A percentile compares a stretch with the other conserved stretches of the same genome.
phyloP scores from a whole-genome alignment of 1,140 invertebrate genomes.

The Drosophila miranda region DNA sequence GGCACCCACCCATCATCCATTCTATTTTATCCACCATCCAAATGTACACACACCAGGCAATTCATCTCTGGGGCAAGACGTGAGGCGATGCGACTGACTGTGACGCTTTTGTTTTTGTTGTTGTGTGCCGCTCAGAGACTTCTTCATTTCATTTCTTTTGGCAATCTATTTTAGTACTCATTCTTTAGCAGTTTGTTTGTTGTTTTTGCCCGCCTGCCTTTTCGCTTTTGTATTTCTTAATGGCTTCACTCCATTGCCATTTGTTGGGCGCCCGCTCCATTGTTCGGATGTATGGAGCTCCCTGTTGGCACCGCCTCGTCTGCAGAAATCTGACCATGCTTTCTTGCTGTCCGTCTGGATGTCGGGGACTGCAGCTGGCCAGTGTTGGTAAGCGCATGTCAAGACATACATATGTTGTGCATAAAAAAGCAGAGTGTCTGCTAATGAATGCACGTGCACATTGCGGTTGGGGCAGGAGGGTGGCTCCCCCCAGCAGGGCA shows the following conservation, averaged over 20 bases:
- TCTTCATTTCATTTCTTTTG: slow-evolving; percentile 44
- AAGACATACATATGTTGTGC: slow-evolving; percentile 69
- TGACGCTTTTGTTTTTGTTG: slow-evolving; percentile 50
- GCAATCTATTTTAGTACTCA: slow-evolving; percentile 58
- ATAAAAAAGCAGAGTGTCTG: slow-evolving; percentile 64
- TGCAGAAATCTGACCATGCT: background rate
- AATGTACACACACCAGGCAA: slow-evolving; percentile 10
- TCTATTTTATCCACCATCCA: no score
- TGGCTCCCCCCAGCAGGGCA: slow-evolving; percentile 23
- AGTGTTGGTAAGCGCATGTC: slow-evolving; percentile 64
- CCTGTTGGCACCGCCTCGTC: no score
- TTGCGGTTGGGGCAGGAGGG: slow-evolving; percentile 11
- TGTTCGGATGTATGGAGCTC: slow-evolving; percentile 47
- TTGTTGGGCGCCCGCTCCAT: slow-evolving; percentile 54
- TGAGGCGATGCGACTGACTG: slow-evolving; percentile 28
- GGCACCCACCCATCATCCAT: no score
- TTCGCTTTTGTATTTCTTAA: slow-evolving; percentile 60
- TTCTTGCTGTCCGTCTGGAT: slow-evolving; percentile 28
- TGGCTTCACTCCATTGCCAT: slow-evolving; percentile 68
- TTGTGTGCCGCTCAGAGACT: slow-evolving; percentile 31
- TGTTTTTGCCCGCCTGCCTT: slow-evolving; percentile 17
- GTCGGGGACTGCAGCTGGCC: slow-evolving; percentile 24
- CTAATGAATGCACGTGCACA: slow-evolving; percentile 44
- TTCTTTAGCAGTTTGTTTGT: slow-evolving; percentile 24
- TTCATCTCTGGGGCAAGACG: slow-evolving; percentile 24